These are phyloP conservation scores for Dryobates pubescens DNA, from an alignment of 2,797 vertebrate species.

Conservation along the genomic window DNA sequence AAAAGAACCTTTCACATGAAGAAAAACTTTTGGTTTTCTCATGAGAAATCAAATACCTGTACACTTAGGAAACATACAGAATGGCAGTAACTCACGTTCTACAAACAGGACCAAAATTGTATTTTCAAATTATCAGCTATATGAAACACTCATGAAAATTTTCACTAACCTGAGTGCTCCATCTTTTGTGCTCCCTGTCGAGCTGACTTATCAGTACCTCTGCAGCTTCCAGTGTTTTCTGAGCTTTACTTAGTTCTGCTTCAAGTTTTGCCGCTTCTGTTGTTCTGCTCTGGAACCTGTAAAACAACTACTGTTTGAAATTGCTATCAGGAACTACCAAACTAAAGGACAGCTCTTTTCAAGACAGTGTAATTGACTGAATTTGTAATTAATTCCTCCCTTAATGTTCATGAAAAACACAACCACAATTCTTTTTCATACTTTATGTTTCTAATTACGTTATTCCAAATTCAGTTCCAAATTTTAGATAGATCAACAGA, in stretches of 20 bases:
- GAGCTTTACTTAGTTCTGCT: slow-evolving; percentile 91
- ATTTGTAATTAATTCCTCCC: not conserved
- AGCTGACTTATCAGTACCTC: slow-evolving; percentile 91
- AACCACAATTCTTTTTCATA: not conserved
- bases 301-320: slow-evolving; percentile 35
- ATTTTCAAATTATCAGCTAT: not conserved
- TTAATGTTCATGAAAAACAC: not conserved
- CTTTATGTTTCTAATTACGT: not conserved
- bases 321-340: not conserved
- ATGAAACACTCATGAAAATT: not conserved
- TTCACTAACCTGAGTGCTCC: slow-evolving; percentile 89
- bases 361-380: not conserved
- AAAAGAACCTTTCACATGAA: not conserved
- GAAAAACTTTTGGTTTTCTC: not conserved
- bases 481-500: not conserved
- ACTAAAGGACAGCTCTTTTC: not conserved
- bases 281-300: slow-evolving; percentile 92
- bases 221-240: slow-evolving; percentile 91
- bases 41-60: not conserved
- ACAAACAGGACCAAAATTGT: not conserved
- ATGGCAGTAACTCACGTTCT: not conserved
- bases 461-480: not conserved
- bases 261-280: slow-evolving; percentile 95
- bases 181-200: slow-evolving; percentile 91
- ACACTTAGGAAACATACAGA: not conserved